Conservation (phyloP, 2,113 vertebrate genomes). For the Hymenochirus boettgeri region DNA sequence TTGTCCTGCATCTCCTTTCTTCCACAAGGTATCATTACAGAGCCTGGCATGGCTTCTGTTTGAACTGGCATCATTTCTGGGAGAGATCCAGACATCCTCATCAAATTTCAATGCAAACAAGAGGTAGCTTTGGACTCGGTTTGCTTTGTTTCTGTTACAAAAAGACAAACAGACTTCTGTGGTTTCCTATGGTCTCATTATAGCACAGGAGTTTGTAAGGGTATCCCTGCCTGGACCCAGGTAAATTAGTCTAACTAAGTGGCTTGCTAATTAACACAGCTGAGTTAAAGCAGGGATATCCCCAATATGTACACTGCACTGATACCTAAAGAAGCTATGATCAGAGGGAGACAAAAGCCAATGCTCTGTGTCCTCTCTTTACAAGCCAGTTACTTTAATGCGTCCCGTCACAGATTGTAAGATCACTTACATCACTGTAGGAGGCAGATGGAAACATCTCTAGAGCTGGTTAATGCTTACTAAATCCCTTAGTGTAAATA, state of each 20-base stretch:
- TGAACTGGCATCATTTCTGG: neutral
- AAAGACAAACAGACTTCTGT: neutral
- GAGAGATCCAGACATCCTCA: neutral
- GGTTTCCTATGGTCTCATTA: neutral
- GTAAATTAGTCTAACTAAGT: neutral
- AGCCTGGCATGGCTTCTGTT: constrained; percentile 5
- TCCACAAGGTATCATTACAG: neutral
- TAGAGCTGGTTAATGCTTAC: too few relatives aligned
- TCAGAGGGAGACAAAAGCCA: too few relatives aligned
- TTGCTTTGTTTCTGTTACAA: neutral
- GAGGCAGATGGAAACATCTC: too few relatives aligned
- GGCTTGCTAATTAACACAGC: neutral
- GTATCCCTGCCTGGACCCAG: constrained; percentile 5
- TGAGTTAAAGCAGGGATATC: neutral
- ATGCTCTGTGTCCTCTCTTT: too few relatives aligned
- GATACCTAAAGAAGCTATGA: too few relatives aligned
- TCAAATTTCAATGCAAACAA: neutral
- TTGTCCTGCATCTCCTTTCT: constrained; percentile 1
- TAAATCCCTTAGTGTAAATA: too few relatives aligned
- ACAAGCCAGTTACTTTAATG: too few relatives aligned
- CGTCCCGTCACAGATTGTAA: too few relatives aligned
- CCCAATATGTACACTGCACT: too few relatives aligned
- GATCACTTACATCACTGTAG: too few relatives aligned
- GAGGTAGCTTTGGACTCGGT: neutral
- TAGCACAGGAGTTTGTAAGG: too few relatives aligned